Base-by-base conservation (phyloP, 2,113 vertebrate species). In the Lipotes vexillifer region DNA sequence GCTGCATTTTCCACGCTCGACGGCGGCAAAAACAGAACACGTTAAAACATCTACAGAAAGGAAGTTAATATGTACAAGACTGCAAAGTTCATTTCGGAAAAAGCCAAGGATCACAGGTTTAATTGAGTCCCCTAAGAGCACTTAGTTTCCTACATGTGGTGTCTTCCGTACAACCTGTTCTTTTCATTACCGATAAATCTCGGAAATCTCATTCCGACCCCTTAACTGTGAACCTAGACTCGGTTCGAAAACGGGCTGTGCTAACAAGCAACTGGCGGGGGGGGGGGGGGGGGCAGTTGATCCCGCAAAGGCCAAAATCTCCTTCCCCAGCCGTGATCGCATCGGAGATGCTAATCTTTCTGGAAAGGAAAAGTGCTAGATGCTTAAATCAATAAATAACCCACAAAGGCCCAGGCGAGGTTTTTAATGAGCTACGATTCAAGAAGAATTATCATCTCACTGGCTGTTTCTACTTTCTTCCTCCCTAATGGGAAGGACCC, bases 401-500 rank as follows among this genome's bases (percentile, higher is more conserved):
- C 46, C 75, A 20, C 88, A 0, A 41, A 92, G 81, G 96, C 85
- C 1, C 78, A 89, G 90, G 57, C 90, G 82, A 93, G 90, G 66
- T 84, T 96, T 96, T 95, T 21, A 95, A 96, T 61, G 97, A 97
- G 95, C 86, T 94, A 96, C 88, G 1, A 97, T 63, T 83, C 68
- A 46, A 96, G 94, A 57, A 96, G 94, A 68, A 88, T 90, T 88
- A 97, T 92, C 21, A 23, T 97, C 96, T 96, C 88, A n/a, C 72
- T n/a, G 14, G 93, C 68, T 93, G 95, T 49, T 81, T n/a, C 90
- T 75, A 92, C 95, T 97, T 97, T 89, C 97, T 96, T 95, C 94
- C 95, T 97, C 96, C 98, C 97, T 97, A 92, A 89, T 95, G 95
- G 96, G 96, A 98, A 93, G 98, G 96, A 94, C 80, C 59, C 55